Evolutionary conservation across 2,888 invertebrate species (phyloP).

Genomic region (Periphyllus acericola): DNA sequence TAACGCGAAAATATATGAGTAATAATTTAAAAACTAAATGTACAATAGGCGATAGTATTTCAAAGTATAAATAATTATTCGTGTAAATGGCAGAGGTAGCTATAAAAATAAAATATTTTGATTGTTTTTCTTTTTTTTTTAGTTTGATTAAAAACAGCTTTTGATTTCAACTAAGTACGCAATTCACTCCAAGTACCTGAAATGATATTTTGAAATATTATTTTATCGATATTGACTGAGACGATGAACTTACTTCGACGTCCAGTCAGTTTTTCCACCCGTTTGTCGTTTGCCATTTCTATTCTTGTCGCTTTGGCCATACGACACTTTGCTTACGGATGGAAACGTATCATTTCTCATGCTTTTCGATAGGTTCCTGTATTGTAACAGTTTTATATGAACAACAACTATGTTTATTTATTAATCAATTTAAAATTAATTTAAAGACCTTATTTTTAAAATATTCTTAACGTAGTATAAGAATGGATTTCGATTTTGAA

Average conservation of each 20-base stretch:
- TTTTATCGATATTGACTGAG: neutral
- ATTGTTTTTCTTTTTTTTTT: constrained; percentile 25
- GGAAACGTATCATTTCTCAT: constrained; percentile 45
- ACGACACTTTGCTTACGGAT: constrained; percentile 35
- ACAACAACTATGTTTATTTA: neutral
- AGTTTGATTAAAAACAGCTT: constrained; percentile 36
- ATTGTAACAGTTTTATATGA: neutral
- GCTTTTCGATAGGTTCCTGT: constrained; percentile 43
- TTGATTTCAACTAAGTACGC: constrained; percentile 19
- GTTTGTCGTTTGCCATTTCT: constrained; percentile 35
- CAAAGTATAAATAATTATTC: neutral
- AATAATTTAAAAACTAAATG: neutral
- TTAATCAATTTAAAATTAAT: no score
- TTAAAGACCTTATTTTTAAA: no score
- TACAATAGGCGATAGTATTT: neutral
- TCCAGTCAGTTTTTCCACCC: constrained; percentile 32
- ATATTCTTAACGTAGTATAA: no score
- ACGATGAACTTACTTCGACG: constrained; percentile 30
- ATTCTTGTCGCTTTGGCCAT: constrained; percentile 34
- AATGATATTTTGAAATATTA: constrained; percentile 10
- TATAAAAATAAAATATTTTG: constrained; percentile 16
- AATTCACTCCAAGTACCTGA: constrained; percentile 49
- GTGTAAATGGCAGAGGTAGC: neutral
- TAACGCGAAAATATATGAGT: neutral
- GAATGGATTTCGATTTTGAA: no score